Evolutionary conservation across 1,140 invertebrate genomes (phyloP).

Genomic region (Drosophila lini): DNA sequence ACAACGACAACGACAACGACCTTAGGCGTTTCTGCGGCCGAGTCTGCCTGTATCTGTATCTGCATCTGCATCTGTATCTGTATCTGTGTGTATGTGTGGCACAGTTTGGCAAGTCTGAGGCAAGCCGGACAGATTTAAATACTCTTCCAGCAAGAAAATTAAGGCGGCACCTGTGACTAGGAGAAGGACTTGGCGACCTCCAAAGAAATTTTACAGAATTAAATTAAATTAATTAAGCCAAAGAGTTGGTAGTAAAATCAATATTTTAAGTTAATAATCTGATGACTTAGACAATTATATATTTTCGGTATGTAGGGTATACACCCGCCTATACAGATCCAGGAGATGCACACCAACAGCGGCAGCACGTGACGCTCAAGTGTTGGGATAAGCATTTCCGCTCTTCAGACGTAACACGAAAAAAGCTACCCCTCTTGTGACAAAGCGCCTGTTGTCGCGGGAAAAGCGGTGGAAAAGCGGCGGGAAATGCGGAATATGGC

Average conservation of each 20-base stretch:
- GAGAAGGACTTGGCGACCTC: too few species aligned
- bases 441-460: slow-evolving; percentile 21
- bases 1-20: slow-evolving; percentile 61
- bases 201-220: too few species aligned
- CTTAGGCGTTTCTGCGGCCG: slow-evolving; percentile 70
- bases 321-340: background rate
- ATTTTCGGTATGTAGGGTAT: slow-evolving; percentile 11
- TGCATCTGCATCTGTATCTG: slow-evolving; percentile 12
- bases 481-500: background rate
- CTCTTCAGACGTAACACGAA: slow-evolving; percentile 77
- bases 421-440: slow-evolving; percentile 51
- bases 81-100: slow-evolving; percentile 42
- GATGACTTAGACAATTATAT: background rate
- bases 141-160: slow-evolving; percentile 13
- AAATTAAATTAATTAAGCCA: too few species aligned
- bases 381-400: slow-evolving; percentile 81
- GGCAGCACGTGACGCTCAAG: slow-evolving; percentile 76
- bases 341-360: background rate
- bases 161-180: background rate
- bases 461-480: slow-evolving; percentile 20
- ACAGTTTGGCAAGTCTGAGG: slow-evolving; percentile 62
- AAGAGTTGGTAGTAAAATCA: too few species aligned
- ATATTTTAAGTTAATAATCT: too few species aligned
- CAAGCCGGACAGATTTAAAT: slow-evolving; percentile 49
- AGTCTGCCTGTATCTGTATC: slow-evolving; percentile 14